Percentiles rank a stretch among this genome's conserved stretches.
Conservation (phyloP, 2,888 invertebrate species). For the Melanophora roralis region DNA sequence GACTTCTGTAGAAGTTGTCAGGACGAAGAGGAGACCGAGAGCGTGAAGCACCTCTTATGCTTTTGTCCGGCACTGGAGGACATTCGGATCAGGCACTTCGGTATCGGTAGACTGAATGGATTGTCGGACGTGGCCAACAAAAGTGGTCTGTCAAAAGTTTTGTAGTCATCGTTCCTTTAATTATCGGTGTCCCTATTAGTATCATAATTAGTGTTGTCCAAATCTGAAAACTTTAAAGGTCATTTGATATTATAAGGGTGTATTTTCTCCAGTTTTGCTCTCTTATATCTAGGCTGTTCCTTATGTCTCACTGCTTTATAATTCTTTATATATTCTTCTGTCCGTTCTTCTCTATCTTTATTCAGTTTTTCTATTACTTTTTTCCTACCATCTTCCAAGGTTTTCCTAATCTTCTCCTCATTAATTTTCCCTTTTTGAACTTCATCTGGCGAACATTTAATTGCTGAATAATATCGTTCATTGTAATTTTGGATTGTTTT, state of each 20-base stretch:
- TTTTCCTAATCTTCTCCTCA: slow-evolving; percentile 25
- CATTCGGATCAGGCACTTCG: no score
- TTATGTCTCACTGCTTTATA: slow-evolving; percentile 48
- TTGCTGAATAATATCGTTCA: no score
- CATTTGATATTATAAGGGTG: slow-evolving; percentile 57
- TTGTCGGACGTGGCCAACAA: no score
- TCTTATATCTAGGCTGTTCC: slow-evolving; percentile 52
- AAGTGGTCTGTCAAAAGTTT: slow-evolving; percentile 37
- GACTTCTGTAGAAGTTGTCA: no score
- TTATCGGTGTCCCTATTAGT: neutral
- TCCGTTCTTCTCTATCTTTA: slow-evolving; percentile 26
- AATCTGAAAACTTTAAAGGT: slow-evolving; percentile 53
- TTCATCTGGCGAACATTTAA: no score
- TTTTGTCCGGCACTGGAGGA: no score
- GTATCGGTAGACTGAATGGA: no score
- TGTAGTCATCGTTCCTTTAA: neutral
- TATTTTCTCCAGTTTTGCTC: slow-evolving; percentile 39
- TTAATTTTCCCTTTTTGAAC: slow-evolving; percentile 1
- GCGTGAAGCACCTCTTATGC: no score
- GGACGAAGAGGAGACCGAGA: no score
- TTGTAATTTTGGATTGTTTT: no score
- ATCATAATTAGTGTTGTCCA: neutral
- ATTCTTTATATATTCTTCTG: slow-evolving; percentile 42
- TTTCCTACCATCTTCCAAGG: slow-evolving; percentile 29
- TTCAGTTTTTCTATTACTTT: slow-evolving; percentile 43